Percentiles rank a stretch among this genome's conserved stretches.
Evolutionary conservation across 2,888 invertebrate species (phyloP).

Genomic region (Pterobdella sp.): DNA sequence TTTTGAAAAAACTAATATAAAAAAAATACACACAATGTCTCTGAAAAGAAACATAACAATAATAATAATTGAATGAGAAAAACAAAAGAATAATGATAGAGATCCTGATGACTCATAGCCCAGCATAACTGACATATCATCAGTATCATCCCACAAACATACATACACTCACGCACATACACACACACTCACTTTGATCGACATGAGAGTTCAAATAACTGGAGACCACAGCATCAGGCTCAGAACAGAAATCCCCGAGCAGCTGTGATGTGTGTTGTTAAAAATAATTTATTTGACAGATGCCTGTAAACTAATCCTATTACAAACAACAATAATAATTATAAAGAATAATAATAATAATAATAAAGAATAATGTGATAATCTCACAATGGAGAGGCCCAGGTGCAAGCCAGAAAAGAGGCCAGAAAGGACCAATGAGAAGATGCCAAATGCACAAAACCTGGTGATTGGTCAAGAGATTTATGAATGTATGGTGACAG

Average conservation of each 20-base stretch:
- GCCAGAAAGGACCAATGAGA: conserved; percentile 82
- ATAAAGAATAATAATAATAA: neutral
- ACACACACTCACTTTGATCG: too few relatives aligned
- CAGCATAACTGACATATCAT: too few relatives aligned
- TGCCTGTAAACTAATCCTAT: neutral
- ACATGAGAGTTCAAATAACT: conserved; percentile 9
- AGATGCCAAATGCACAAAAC: conserved; percentile 50
- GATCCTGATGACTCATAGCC: too few relatives aligned
- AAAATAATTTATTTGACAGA: neutral
- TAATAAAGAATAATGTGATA: neutral
- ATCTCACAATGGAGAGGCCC: conserved; percentile 67
- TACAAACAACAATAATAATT: neutral
- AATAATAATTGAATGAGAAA: too few relatives aligned
- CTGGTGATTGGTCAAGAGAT: too few relatives aligned
- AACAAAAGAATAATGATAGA: too few relatives aligned
- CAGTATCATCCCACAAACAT: too few relatives aligned
- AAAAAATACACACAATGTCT: too few relatives aligned
- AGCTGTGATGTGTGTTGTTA: neutral
- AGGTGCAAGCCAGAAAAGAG: conserved; percentile 77
- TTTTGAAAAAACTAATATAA: too few relatives aligned
- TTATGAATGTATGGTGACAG: too few relatives aligned
- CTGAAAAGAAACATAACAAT: too few relatives aligned
- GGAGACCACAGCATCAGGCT: conserved; percentile 17
- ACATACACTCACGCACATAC: too few relatives aligned
- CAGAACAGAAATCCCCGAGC: conserved; percentile 22